Percentiles rank a stretch among this genome's conserved stretches.
Conservation (phyloP, 2,113 vertebrate genomes). For the Serinus canaria region DNA sequence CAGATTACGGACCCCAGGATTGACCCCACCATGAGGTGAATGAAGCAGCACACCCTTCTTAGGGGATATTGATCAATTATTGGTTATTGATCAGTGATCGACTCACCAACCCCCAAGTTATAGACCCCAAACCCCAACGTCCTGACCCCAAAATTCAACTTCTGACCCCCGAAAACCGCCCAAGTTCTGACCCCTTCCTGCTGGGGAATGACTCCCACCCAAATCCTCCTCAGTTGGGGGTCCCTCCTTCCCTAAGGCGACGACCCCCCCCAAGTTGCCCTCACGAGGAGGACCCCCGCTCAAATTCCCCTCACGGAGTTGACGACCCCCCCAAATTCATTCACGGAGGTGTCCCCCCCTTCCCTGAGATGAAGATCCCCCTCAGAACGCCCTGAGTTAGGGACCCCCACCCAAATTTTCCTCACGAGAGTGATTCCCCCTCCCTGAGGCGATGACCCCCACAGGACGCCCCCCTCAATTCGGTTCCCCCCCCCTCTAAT, state of each 20-base stretch:
- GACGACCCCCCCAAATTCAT: not conserved
- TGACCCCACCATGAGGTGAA: not conserved
- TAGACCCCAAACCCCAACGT: not conserved
- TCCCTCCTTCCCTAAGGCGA: too few relatives aligned
- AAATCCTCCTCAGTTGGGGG: not conserved
- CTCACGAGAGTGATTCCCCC: not conserved
- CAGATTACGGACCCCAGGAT: not conserved
- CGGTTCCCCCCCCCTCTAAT: not conserved
- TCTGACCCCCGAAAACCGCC: too few relatives aligned
- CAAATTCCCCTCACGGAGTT: not conserved
- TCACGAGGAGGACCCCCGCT: not conserved
- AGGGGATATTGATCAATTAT: not conserved
- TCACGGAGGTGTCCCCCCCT: not conserved
- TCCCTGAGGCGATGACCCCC: too few relatives aligned
- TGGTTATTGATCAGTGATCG: not conserved
- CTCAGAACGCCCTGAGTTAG: not conserved
- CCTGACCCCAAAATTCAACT: too few relatives aligned
- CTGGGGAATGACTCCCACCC: too few relatives aligned
- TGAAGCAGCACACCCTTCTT: not conserved
- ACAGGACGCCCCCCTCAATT: too few relatives aligned
- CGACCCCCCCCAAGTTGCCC: not conserved
- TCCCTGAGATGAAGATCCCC: too few relatives aligned
- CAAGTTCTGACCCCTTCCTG: too few relatives aligned
- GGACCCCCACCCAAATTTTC: not conserved
- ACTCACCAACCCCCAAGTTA: not conserved